Evolutionary conservation across 2,797 vertebrate genomes (phyloP), one percentile per base, ranked within the genome.

Genomic region (Coilia nasus): DNA sequence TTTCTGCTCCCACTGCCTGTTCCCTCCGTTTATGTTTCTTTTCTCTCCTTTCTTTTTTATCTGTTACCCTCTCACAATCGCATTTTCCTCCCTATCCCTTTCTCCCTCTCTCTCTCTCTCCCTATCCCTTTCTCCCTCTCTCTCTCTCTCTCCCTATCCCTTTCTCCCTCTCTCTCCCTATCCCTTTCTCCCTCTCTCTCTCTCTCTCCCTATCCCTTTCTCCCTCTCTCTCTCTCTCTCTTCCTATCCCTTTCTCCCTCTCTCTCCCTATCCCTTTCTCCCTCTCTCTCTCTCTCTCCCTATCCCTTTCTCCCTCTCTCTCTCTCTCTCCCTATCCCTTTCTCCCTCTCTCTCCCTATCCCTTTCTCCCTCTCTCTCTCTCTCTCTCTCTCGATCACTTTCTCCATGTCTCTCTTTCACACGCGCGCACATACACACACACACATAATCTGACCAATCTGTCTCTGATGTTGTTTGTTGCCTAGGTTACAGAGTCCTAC

Each of bases 391-490:
- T 59, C 19, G 2, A 59, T 59, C 57, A 17, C 57, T 59, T n/a
- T 59, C 57, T 21, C 57, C 57, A 59, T 19, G 25, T 71, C 28
- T 35, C 67, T 75, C 12, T 35, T 35, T 35, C 67, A 59, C 54
- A 82, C 23, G 60, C 56, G 57, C 31, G 23, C 82, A 83, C 21
- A 60, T 23, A 46, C 56, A 59, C 56, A 59, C 41, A 31, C 54
- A 35, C 35, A 41, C 67, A 41, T 94, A 92, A 93, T 94, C 92
- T 94, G 92, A 94, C 93, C 93, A 92, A 90, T 90, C 92, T 93
- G 90, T 92, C 88, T 93, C 93, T 94, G 94, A 96, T 95, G 95
- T 94, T 95, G 93, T 96, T 94, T 93, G 95, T 96, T 96, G 94
- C 95, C 92, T 93, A 95, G 95, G 96, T 93, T 93, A 96, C 96